Evolutionary conservation across 2,797 vertebrate species (phyloP).

Genomic region (Lophius americanus): DNA sequence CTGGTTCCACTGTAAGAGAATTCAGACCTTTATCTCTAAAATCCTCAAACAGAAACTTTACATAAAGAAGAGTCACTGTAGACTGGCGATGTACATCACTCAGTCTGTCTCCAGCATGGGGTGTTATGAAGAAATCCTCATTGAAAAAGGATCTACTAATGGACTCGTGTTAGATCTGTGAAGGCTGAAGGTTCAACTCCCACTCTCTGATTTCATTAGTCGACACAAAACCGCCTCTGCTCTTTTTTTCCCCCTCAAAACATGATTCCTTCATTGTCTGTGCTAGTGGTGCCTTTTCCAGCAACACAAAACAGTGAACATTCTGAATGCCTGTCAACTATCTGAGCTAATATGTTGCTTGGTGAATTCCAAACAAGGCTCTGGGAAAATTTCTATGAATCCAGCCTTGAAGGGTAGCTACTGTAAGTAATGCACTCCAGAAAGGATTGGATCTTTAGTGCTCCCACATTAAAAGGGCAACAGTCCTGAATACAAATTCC

Average conservation of each 20-base stretch:
- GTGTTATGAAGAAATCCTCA: conserved; percentile 19
- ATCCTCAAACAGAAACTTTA: too few species aligned
- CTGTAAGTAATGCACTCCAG: conserved; percentile 9
- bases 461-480: conserved; percentile 15
- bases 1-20: too few species aligned
- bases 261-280: conserved; percentile 1
- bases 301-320: conserved; percentile 9
- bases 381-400: not conserved
- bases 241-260: not conserved
- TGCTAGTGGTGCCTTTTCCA: not conserved
- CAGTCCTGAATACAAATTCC: conserved; percentile 34
- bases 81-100: not conserved
- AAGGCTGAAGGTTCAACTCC: conserved; percentile 15
- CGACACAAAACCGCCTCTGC: not conserved
- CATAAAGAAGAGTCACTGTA: too few species aligned
- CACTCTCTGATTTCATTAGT: not conserved
- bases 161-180: conserved; percentile 11
- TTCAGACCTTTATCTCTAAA: too few species aligned
- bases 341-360: conserved; percentile 28
- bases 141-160: conserved; percentile 15
- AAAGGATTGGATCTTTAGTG: conserved; percentile 5
- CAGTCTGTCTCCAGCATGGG: conserved; percentile 8
- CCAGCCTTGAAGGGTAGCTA: conserved; percentile 9
- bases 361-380: conserved; percentile 9
- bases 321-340: conserved; percentile 13